Evolutionary conservation across 2,113 vertebrate genomes (phyloP).

Genomic region (Hepsetus odoe): DNA sequence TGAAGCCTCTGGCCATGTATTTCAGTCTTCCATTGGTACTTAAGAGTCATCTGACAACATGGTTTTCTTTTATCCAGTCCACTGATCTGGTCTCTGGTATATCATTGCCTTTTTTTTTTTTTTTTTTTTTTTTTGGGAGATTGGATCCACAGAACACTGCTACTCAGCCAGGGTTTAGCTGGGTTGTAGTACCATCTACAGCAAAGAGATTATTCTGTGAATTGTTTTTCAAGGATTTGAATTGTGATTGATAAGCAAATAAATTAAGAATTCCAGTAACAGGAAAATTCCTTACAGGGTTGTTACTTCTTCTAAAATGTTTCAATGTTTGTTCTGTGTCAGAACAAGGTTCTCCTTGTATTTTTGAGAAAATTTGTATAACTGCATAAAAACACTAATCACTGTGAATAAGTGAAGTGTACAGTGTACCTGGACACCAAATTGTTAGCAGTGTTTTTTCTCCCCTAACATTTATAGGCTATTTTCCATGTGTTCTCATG

Average conservation of each 20-base stretch:
- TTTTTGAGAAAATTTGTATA: conserved; percentile 44
- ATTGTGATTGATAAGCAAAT: conserved; percentile 8
- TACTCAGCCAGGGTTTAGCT: conserved; percentile 23
- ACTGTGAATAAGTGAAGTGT: conserved; percentile 67
- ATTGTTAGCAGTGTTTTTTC: conserved; percentile 47
- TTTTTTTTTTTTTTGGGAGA: neutral
- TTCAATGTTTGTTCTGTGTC: conserved; percentile 70
- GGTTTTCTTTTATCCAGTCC: conserved; percentile 10
- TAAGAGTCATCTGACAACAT: conserved; percentile 3
- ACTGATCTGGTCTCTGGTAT: neutral
- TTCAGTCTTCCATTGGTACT: conserved; percentile 26
- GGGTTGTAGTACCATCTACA: conserved; percentile 48
- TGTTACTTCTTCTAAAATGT: conserved; percentile 33
- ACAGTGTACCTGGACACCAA: conserved; percentile 18
- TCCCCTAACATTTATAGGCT: conserved; percentile 58
- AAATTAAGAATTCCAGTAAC: conserved; percentile 32
- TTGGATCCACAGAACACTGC: conserved; percentile 5
- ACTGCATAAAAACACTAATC: conserved; percentile 55
- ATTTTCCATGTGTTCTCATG: conserved; percentile 61
- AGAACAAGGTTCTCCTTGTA: conserved; percentile 62
- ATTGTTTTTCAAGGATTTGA: conserved; percentile 18
- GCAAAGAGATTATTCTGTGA: neutral
- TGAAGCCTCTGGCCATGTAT: neutral
- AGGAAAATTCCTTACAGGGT: conserved; percentile 43
- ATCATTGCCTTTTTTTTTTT: neutral